These are phyloP conservation scores for Chauna torquata DNA, from an alignment of 2,113 vertebrate genomes.

Conservation along the genomic window DNA sequence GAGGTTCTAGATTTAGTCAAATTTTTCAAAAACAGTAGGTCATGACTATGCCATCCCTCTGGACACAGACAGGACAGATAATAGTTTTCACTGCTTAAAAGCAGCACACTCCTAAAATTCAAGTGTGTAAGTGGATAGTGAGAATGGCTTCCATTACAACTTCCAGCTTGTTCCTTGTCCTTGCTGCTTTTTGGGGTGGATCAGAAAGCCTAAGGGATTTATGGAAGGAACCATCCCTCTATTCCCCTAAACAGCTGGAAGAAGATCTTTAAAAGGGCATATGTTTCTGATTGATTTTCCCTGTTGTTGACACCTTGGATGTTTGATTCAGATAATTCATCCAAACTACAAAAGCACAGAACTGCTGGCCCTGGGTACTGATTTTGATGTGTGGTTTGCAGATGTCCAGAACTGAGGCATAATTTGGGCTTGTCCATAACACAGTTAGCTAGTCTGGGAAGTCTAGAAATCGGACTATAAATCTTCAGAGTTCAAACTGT, in stretches of 20 bases:
- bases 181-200: background rate
- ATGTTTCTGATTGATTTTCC: slow-evolving; percentile 10
- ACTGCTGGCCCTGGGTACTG: background rate
- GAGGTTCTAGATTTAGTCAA: background rate
- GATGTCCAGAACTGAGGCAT: background rate
- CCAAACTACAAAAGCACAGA: slow-evolving; percentile 3
- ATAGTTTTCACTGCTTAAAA: background rate
- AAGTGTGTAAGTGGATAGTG: background rate
- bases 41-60: background rate
- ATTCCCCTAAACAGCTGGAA: background rate
- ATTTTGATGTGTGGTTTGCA: slow-evolving; percentile 25
- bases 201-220: background rate
- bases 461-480: background rate
- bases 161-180: background rate
- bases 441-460: background rate
- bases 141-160: background rate
- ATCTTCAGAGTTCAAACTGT: background rate
- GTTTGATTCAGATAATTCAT: slow-evolving; percentile 24
- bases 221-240: background rate
- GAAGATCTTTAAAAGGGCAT: background rate
- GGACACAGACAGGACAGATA: background rate
- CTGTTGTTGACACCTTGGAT: background rate
- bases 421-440: background rate
- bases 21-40: background rate
- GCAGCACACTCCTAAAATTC: background rate